A percentile compares a stretch with the other conserved stretches of the same genome.
These are phyloP conservation scores for Pandion haliaetus DNA, from an alignment of 2,113 vertebrate species.

Conservation along the genomic window DNA sequence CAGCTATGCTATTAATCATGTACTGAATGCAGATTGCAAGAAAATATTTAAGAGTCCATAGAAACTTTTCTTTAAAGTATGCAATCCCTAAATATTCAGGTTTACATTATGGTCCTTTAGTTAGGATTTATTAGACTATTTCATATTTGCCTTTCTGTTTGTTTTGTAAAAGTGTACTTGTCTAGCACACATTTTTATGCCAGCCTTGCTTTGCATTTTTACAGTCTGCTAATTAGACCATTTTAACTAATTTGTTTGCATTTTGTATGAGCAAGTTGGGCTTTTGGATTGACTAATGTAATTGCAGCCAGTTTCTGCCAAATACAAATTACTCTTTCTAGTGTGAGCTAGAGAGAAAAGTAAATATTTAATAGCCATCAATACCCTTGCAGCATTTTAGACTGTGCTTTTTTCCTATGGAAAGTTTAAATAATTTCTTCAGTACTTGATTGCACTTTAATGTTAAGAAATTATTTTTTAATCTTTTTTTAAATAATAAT, in stretches of 20 bases:
- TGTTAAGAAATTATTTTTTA: slow-evolving; percentile 79
- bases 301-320: slow-evolving; percentile 83
- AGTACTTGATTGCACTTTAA: slow-evolving; percentile 75
- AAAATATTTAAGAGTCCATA: background rate
- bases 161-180: slow-evolving; percentile 60
- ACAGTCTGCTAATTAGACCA: slow-evolving; percentile 85
- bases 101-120: background rate
- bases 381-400: slow-evolving; percentile 79
- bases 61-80: slow-evolving; percentile 14
- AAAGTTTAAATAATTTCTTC: slow-evolving; percentile 79
- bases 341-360: slow-evolving; percentile 82
- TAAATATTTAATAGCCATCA: slow-evolving; percentile 90
- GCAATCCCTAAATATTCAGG: background rate
- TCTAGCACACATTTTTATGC: slow-evolving; percentile 72
- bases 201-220: slow-evolving; percentile 83
- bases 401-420: slow-evolving; percentile 56
- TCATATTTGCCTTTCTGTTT: slow-evolving; percentile 54
- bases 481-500: slow-evolving; percentile 76
- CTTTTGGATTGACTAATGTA: slow-evolving; percentile 87
- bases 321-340: slow-evolving; percentile 84
- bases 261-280: slow-evolving; percentile 86
- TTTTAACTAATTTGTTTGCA: slow-evolving; percentile 91
- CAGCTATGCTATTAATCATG: background rate
- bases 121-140: slow-evolving; percentile 47
- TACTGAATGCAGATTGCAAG: background rate